Conservation (phyloP, 2,797 vertebrate genomes). For the Trachurus trachurus region DNA sequence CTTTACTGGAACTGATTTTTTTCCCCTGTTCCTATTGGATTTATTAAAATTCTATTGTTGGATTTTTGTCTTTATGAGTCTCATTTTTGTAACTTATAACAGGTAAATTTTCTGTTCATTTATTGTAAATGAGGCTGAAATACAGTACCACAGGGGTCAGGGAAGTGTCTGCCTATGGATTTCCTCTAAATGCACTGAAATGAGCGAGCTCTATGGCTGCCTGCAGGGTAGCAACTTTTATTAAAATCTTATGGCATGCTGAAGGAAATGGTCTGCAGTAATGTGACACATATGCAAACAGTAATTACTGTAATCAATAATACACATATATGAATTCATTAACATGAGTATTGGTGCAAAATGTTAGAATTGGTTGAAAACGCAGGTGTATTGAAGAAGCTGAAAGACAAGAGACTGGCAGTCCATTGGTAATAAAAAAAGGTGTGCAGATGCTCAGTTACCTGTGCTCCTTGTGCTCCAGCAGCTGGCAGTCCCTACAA, state of each 20-base stretch:
- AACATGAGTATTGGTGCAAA: no score
- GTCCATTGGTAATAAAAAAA: neutral
- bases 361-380: neutral
- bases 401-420: neutral
- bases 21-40: neutral
- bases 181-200: neutral
- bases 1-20: neutral
- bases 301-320: neutral
- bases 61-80: neutral
- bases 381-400: neutral
- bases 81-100: neutral
- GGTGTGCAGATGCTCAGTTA: slow-evolving; percentile 59
- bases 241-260: neutral
- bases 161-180: neutral
- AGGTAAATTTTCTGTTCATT: neutral
- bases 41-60: neutral
- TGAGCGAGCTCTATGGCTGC: neutral
- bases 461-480: slow-evolving; percentile 99
- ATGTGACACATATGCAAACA: neutral
- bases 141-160: neutral
- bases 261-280: neutral
- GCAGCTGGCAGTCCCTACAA: slow-evolving; percentile 97
- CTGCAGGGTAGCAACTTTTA: neutral
- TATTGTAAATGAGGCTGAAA: neutral
- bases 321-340: no score